Evolutionary conservation across 2,797 vertebrate genomes (phyloP), one percentile per base, ranked within the genome.

Genomic region (Poeciliopsis presidionis): DNA sequence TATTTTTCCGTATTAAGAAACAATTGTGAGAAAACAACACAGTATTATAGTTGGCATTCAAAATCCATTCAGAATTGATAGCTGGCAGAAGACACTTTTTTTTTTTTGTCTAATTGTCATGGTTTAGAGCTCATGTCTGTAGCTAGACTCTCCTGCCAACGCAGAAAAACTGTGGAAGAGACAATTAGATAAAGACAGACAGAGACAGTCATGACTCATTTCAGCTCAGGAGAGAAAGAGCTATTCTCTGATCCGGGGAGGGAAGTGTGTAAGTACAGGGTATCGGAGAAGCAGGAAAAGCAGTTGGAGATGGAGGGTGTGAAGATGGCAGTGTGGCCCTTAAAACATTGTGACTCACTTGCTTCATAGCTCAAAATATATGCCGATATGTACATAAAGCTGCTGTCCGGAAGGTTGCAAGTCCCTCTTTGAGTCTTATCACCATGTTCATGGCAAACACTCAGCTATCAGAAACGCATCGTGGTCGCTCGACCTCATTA

Each of bases 261-360:
- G 81, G 90, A 92, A 85, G 87, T 87, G 89, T 91, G 87, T 91
- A 91, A 94, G 89, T 92, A 87, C 88, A 92, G 83, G 86, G 83
- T 88, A 81, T 74, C 77, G 81, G 82, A 78, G 77, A 88, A 89
- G 85, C 86, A 88, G 81, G 77, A 87, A 82, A 70, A 82, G 74
- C 77, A 83, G 81, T 63, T 77, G 78, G 74, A 81, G 81, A 82
- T 81, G 81, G 75, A 86, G 81, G 81, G 78, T 82, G 87, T 82
- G 71, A 82, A 84, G 79, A 81, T 77, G 72, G 61, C 75, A 57
- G 51, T 13, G 70, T 67, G 76, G 76, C 43, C 74, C 72, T 82
- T 46, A 82, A 70, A 73, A 63, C 51, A 75, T 43, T 57, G 73
- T 92, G 87, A 90, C 82, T 91, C 30, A 92, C 79, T 76, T 20